These are phyloP conservation scores for Stenurella melanura DNA, from an alignment of 2,888 invertebrate genomes.

Conservation along the genomic window DNA sequence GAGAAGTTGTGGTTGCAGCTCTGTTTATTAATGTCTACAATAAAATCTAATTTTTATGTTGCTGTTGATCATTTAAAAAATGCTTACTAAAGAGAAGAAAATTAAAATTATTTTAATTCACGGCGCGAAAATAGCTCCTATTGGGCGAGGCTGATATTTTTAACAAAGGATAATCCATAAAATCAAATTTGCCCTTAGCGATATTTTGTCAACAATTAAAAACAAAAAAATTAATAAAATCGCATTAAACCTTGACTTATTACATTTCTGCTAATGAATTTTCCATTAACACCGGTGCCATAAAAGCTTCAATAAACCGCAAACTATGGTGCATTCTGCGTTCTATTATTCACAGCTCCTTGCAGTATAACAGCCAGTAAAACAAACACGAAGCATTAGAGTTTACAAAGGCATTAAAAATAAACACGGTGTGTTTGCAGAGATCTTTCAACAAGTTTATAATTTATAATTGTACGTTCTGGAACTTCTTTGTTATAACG, in stretches of 20 bases:
- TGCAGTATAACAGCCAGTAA: constrained; percentile 20
- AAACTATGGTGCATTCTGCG: constrained; percentile 27
- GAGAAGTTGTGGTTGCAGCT: too few relatives aligned
- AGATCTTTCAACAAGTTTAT: constrained; percentile 38
- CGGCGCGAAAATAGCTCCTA: too few relatives aligned
- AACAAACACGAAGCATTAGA: neutral
- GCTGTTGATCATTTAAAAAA: too few relatives aligned
- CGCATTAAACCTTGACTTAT: constrained; percentile 10
- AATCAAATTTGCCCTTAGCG: too few relatives aligned
- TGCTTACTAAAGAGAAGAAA: too few relatives aligned
- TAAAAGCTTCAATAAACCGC: constrained; percentile 24
- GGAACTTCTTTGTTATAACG: constrained; percentile 20
- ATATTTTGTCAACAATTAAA: constrained; percentile 28
- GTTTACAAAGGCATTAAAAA: constrained; percentile 16
- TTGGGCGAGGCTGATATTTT: too few relatives aligned
- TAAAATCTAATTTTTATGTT: too few relatives aligned
- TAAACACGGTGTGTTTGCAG: constrained; percentile 19
- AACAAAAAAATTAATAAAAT: constrained; percentile 22
- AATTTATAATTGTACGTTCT: constrained; percentile 31
- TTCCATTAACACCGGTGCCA: neutral
- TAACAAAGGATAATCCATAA: too few relatives aligned
- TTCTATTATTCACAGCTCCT: constrained; percentile 27
- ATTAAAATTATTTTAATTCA: too few relatives aligned
- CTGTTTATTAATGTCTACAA: too few relatives aligned
- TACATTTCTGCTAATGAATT: constrained; percentile 10